phyloP scores from a whole-genome alignment of 2,113 vertebrate genomes.

The Tychaedon coryphoeus region DNA sequence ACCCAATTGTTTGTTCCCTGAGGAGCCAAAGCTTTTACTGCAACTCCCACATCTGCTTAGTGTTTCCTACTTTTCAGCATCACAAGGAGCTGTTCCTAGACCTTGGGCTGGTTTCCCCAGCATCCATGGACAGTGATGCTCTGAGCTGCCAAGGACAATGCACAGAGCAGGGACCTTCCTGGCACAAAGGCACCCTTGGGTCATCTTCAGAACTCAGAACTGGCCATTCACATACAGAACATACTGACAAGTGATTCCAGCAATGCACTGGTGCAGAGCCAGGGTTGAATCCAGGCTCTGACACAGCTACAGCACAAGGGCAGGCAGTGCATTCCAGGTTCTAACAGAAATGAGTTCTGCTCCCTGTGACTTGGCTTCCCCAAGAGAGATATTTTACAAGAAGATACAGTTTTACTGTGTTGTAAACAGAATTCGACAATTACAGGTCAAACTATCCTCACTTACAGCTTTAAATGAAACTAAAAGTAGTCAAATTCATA shows the following conservation, averaged over 20 bases:
- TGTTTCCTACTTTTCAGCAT: conserved; percentile 6
- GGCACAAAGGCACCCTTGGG: background rate
- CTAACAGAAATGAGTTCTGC: background rate
- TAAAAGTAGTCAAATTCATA: background rate
- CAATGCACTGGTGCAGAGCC: background rate
- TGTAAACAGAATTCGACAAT: conserved; percentile 22
- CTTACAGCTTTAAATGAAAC: background rate
- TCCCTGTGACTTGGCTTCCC: background rate
- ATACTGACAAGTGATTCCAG: background rate
- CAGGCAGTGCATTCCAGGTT: background rate
- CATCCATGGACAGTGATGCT: background rate
- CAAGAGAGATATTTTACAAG: background rate
- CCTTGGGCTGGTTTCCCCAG: background rate
- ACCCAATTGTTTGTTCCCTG: background rate
- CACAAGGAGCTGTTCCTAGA: background rate
- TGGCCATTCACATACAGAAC: background rate
- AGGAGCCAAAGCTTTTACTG: conserved; percentile 28
- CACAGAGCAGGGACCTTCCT: background rate
- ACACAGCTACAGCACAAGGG: background rate
- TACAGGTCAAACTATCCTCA: background rate
- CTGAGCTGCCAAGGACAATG: accelerated
- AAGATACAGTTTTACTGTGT: background rate
- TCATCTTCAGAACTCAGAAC: background rate
- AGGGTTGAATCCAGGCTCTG: background rate
- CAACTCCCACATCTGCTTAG: conserved; percentile 17